Base-by-base conservation (phyloP, 2,113 vertebrate species). In the Notarius quadriscutis region DNA sequence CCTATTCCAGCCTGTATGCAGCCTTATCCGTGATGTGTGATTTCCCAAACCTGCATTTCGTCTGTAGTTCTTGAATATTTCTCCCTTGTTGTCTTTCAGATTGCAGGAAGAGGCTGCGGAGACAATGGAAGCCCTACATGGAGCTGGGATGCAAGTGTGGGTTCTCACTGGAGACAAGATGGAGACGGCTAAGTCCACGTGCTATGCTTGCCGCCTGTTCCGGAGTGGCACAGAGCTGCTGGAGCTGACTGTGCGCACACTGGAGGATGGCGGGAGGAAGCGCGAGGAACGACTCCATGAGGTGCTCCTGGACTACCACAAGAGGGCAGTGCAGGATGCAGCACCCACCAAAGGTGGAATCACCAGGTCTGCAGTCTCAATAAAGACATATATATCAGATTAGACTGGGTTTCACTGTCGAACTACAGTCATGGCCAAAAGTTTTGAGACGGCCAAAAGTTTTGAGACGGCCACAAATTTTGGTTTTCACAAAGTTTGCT, bases 101-200 rank as follows among this genome's bases (percentile, higher is more conserved):
- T 96, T 99, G 65, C 98, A 99, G 91, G 98, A 99, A 84, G 96
- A 97, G 91, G 97, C 97, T 0, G 97, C 97, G 0, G 97, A 97
- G 91, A 99, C 98, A 0, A 98, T 99, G 67, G 97, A 99, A 89
- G 97, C 97, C 65, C 93, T 99, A 87, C 98, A 99, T 30, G 93
- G 96, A 0, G 98, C 98, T 0, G 98, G 98, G 85, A 97, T 99
- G 89, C 98, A 98, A 89, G 96, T 99, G 7, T 99, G 98, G 98
- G 98, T 99, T 89, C 96, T 99, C 74, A 99, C 98, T 0, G 98
- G 98, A 0, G 98, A 99, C 94, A 99, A 99, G 93, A 97, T 99
- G 97, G 98, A 99, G 93, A 99, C 98, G 0, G 98, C 98, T 51
- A 98, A 98, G 89, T 98, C 98, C 85, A 99, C 98, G 0, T 99